Conservation (phyloP, 1,140 invertebrate species). For the Drosophila pectinifera region DNA sequence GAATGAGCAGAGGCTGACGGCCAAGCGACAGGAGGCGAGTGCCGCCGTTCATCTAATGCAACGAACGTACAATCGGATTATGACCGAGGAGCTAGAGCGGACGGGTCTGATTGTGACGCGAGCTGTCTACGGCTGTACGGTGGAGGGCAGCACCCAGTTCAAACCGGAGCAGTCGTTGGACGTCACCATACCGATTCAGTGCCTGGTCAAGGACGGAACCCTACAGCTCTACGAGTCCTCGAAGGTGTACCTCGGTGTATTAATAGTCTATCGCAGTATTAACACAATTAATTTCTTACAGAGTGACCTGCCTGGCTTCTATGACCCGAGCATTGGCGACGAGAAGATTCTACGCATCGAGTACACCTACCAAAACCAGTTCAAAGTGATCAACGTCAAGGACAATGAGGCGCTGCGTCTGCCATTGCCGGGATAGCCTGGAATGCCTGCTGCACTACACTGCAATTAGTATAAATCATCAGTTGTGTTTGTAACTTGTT, state of each 20-base stretch:
- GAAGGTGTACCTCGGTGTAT: constrained; percentile 88
- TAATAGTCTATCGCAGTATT: fast-evolving
- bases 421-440: constrained; percentile 89
- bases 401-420: constrained; percentile 92
- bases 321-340: constrained; percentile 97
- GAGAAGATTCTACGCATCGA: constrained; percentile 94
- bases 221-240: constrained; percentile 93
- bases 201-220: constrained; percentile 95
- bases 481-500: constrained; percentile 75
- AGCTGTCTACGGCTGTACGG: constrained; percentile 92
- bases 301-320: constrained; percentile 98
- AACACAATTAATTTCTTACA: constrained; percentile 82
- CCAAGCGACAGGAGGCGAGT: constrained; percentile 93
- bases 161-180: constrained; percentile 89
- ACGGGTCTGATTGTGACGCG: constrained; percentile 94
- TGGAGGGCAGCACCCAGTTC: constrained; percentile 77
- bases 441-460: constrained; percentile 5
- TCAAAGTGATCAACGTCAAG: constrained; percentile 91
- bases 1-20: constrained; percentile 90
- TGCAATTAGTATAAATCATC: constrained; percentile 70
- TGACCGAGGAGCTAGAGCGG: constrained; percentile 90
- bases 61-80: constrained; percentile 91
- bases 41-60: constrained; percentile 95
- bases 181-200: constrained; percentile 96
- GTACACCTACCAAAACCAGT: constrained; percentile 93